phyloP scores from a whole-genome alignment of 2,113 vertebrate genomes.

The Sciurus niger region DNA sequence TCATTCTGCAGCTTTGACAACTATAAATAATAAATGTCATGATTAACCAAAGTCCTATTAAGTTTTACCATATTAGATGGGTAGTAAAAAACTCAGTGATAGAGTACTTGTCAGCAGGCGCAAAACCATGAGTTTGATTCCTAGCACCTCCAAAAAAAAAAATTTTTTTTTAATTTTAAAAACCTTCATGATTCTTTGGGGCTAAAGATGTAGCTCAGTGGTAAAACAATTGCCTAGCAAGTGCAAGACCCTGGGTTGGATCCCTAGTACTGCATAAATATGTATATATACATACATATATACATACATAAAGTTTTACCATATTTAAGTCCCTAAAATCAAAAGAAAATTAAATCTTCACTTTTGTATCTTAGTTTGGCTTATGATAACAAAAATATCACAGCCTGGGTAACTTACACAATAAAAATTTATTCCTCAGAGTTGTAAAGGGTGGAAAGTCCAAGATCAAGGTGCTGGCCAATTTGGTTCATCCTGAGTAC shows the following conservation, averaged over 20 bases:
- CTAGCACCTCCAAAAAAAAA: not conserved
- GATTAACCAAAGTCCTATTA: constrained; percentile 11
- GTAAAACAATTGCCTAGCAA: not conserved
- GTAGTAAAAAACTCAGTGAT: not conserved
- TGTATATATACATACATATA: not conserved
- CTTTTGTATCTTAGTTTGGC: not conserved
- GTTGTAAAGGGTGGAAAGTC: not conserved
- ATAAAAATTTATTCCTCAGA: not conserved
- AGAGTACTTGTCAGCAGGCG: not conserved
- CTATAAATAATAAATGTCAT: constrained; percentile 85
- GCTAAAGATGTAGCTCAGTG: not conserved
- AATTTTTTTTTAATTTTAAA: not conserved
- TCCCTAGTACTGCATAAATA: not conserved
- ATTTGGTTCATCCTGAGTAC: not conserved
- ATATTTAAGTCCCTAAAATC: not conserved
- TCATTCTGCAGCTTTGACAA: constrained; percentile 90
- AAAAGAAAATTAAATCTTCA: constrained; percentile 50
- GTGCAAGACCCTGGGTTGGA: not conserved
- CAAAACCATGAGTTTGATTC: not conserved
- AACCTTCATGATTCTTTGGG: too few relatives aligned
- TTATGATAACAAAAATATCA: not conserved
- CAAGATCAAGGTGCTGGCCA: not conserved
- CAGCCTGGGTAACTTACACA: not conserved
- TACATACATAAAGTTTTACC: not conserved
- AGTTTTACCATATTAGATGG: not conserved